Percentiles rank a stretch among this genome's conserved stretches.
These are phyloP conservation scores for Bungarus multicinctus DNA, from an alignment of 2,113 vertebrate genomes.

Conservation along the genomic window DNA sequence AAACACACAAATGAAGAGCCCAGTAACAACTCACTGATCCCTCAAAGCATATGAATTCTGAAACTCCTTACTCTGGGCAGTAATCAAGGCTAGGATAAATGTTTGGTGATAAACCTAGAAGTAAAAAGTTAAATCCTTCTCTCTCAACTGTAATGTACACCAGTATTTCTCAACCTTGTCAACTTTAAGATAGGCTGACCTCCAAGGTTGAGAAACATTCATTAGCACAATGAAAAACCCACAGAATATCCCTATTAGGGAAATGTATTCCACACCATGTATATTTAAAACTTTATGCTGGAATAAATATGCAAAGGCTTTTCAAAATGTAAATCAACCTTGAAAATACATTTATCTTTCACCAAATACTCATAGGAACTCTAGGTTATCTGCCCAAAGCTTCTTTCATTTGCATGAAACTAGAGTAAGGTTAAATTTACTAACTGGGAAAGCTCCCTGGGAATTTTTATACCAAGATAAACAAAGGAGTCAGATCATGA, in stretches of 20 bases:
- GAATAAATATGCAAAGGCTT: neutral
- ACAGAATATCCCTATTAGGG: neutral
- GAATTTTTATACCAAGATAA: neutral
- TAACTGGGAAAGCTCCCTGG: neutral
- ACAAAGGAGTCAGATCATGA: neutral
- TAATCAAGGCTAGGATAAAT: neutral
- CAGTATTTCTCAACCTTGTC: neutral
- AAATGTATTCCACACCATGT: neutral
- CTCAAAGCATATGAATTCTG: neutral
- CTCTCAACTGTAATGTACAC: neutral
- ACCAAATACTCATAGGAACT: neutral
- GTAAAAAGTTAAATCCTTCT: neutral
- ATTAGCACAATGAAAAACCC: neutral
- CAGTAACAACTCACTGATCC: neutral
- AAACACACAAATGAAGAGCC: neutral
- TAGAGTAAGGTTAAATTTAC: neutral
- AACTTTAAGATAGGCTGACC: neutral
- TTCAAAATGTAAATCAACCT: neutral
- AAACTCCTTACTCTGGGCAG: neutral
- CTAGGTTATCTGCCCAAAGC: neutral
- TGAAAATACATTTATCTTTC: neutral
- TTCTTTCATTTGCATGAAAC: neutral
- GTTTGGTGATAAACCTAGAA: neutral
- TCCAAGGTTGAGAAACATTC: neutral
- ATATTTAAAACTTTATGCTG: neutral